These are phyloP conservation scores for Notoglanidium macrostoma DNA, from an alignment of 2,797 vertebrate species.

Conservation along the genomic window DNA sequence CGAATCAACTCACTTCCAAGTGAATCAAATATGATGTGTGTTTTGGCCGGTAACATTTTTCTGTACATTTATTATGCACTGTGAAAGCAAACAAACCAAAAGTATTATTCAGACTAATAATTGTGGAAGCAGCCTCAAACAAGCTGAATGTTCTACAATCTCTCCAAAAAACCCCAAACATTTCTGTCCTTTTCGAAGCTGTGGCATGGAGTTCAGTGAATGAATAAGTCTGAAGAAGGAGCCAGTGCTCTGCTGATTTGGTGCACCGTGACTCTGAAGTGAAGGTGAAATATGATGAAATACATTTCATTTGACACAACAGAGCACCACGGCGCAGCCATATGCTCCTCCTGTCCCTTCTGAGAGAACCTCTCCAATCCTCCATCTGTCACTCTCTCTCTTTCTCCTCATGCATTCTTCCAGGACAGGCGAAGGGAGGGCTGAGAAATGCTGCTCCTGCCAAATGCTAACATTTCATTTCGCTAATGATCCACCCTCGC, in stretches of 20 bases:
- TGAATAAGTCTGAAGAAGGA: not conserved
- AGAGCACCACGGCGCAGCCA: not conserved
- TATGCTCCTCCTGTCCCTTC: constrained; percentile 21
- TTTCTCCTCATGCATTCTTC: constrained; percentile 17
- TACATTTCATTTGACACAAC: constrained; percentile 24
- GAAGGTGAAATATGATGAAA: constrained; percentile 31
- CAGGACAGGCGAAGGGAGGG: not conserved
- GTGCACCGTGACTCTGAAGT: constrained; percentile 14
- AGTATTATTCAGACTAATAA: not conserved
- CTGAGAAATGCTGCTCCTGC: constrained; percentile 14
- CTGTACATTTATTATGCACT: not conserved
- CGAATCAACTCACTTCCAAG: not conserved
- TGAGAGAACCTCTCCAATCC: constrained; percentile 19
- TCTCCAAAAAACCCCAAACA: too few relatives aligned
- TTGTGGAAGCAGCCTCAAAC: not conserved
- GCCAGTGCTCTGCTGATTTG: not conserved
- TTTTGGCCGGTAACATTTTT: not conserved
- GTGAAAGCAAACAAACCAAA: not conserved
- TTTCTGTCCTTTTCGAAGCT: not conserved
- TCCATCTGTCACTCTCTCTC: constrained; percentile 34
- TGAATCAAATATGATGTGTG: not conserved
- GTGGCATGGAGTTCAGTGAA: not conserved
- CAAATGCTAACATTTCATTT: constrained; percentile 22
- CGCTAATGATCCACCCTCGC: constrained; percentile 1
- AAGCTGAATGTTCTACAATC: not conserved